Evolutionary conservation across 2,888 invertebrate species (phyloP), one percentile per base, ranked within the genome.

Genomic region (Troides aeacus): DNA sequence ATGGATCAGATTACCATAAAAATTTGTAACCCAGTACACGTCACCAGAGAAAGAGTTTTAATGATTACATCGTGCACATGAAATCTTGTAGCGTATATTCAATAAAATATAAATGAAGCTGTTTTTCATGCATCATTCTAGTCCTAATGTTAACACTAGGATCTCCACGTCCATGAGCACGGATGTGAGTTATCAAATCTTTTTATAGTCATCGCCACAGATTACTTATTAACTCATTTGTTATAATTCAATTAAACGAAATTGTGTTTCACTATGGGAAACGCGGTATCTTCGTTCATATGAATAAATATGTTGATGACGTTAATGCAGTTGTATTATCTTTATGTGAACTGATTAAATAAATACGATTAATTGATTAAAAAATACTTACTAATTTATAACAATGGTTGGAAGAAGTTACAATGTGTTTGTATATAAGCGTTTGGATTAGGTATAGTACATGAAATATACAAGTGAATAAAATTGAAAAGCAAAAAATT

Each of bases 181-280:
- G 89, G 87, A 89, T 84, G 83, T 77, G 68, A 72, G 74, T 76
- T 75, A 84, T 83, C 80, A 80, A 74, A 75, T 78, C 74, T 78
- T 69, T 69, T 61, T 65, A 62, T 62, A 57, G 62, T 24, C 60
- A 66, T 63, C 65, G 42, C 30, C 65, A 65, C 53, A 64, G 60
- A 64, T 65, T 69, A 21, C 15, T 21, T 68, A 24, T 59, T 68
- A 68, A 62, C 56, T 46, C 68, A n/a, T 68, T 68, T 62, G 36
- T 68, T 62, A 56, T 62, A 58, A 58, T 63, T 68, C 24, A 62
- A 68, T 42, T 23, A 58, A 57, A 53, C 36, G 23, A 36, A 21
- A 60, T 30, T 42, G 61, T 36, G 15, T 12, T 42, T 62, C 5
- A 36, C 6, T 42, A 17, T 10, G n/a, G 30, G 21, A 5, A 21